Conservation (phyloP, 2,113 vertebrate species). For the Triplophysa tibetana region DNA sequence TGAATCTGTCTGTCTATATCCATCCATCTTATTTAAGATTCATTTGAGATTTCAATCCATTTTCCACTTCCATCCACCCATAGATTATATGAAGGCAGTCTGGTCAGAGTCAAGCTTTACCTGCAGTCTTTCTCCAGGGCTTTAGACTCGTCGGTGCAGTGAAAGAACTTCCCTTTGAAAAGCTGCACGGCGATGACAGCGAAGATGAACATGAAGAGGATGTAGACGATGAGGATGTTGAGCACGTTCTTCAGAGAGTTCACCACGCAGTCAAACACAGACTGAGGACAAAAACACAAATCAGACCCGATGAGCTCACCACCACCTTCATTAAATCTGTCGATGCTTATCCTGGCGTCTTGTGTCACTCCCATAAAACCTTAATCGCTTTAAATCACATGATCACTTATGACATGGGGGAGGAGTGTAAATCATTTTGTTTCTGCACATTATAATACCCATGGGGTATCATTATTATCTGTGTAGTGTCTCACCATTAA, state of each 20-base stretch:
- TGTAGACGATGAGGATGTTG: constrained; percentile 96
- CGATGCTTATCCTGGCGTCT: background rate
- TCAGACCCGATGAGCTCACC: constrained; percentile 2
- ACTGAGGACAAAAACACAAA: constrained; percentile 69
- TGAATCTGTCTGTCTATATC: background rate
- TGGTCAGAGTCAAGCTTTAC: constrained; percentile 60
- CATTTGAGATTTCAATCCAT: background rate
- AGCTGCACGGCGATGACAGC: constrained; percentile 97
- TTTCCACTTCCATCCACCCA: background rate
- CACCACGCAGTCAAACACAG: constrained; percentile 97
- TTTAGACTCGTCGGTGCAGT: constrained; percentile 97
- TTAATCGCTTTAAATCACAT: background rate
- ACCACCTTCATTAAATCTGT: constrained; percentile 16
- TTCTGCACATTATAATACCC: background rate
- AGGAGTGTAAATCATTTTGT: background rate
- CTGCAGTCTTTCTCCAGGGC: constrained; percentile 94
- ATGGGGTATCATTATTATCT: background rate
- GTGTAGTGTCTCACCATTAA: background rate
- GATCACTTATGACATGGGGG: background rate
- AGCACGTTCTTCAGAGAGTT: constrained; percentile 98
- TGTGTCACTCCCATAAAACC: background rate
- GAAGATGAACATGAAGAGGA: constrained; percentile 99
- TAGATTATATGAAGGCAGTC: constrained; percentile 10
- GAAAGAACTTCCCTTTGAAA: constrained; percentile 98
- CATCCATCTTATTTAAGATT: background rate